phyloP scores from a whole-genome alignment of 2,888 invertebrate species.

The Pollenia labialis region DNA sequence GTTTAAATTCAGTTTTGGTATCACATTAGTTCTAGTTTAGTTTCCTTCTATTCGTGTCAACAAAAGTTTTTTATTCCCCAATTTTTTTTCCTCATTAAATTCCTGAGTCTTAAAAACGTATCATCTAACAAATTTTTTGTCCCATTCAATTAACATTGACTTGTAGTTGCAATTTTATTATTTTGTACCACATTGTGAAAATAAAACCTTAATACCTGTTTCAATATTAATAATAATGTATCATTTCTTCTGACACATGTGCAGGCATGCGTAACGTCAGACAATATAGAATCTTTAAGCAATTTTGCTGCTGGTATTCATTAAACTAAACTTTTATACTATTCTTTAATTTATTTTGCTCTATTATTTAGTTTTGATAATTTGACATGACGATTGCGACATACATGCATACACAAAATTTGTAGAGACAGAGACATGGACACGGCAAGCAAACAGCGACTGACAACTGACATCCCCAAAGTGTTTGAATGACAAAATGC shows the following conservation, averaged over 20 bases:
- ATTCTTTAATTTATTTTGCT: not conserved
- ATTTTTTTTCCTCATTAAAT: not conserved
- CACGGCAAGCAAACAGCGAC: slow-evolving; percentile 8
- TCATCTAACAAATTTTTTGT: not conserved
- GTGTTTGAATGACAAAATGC: slow-evolving; percentile 67
- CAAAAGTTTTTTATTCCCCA: not conserved
- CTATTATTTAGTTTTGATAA: slow-evolving; percentile 62
- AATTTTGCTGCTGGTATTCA: slow-evolving; percentile 43
- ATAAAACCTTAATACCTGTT: slow-evolving; percentile 48
- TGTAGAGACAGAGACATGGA: slow-evolving; percentile 1
- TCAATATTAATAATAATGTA: slow-evolving; percentile 65
- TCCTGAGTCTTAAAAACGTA: not conserved
- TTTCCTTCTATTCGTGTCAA: no score
- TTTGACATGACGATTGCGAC: slow-evolving; percentile 67
- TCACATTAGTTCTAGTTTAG: no score
- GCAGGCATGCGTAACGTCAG: slow-evolving; percentile 58
- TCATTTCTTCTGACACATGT: slow-evolving; percentile 59
- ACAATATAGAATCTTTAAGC: slow-evolving; percentile 15
- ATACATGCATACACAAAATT: slow-evolving; percentile 1
- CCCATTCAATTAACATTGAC: slow-evolving; percentile 39
- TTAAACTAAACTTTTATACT: slow-evolving; percentile 6
- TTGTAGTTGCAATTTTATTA: not conserved
- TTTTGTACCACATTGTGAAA: not conserved
- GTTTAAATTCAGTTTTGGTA: no score
- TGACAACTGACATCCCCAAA: slow-evolving; percentile 54